These are phyloP conservation scores for Hemiscyllium ocellatum DNA, from an alignment of 2,113 vertebrate species.

Conservation along the genomic window DNA sequence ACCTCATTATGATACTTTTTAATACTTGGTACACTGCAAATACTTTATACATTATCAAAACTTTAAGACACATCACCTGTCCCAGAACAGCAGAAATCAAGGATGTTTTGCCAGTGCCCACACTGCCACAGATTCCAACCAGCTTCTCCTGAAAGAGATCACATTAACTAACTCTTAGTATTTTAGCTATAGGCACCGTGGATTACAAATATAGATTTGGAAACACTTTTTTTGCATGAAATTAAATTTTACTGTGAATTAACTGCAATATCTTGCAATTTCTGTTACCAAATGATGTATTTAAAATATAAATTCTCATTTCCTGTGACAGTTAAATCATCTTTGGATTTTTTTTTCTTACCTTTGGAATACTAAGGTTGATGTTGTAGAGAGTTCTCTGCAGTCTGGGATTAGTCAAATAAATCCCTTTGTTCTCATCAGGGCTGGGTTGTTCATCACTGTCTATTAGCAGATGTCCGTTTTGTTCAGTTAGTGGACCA, in stretches of 20 bases:
- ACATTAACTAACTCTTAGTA: conserved; percentile 4
- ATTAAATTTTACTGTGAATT: neutral
- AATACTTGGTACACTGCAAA: neutral
- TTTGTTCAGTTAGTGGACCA: conserved; percentile 68
- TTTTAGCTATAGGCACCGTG: neutral
- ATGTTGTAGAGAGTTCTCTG: conserved; percentile 78
- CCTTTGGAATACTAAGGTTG: conserved; percentile 69
- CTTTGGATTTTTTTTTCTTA: conserved; percentile 49
- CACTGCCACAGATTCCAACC: conserved; percentile 84
- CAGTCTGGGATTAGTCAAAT: conserved; percentile 59
- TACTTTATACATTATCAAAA: neutral
- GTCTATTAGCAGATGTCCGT: conserved; percentile 71
- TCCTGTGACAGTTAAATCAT: conserved; percentile 39
- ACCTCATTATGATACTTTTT: neutral
- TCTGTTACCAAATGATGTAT: neutral
- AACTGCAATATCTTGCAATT: neutral
- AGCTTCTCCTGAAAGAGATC: conserved; percentile 66
- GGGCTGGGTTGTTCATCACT: conserved; percentile 62
- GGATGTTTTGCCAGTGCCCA: conserved; percentile 87
- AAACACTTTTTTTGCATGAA: neutral
- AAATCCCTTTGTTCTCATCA: conserved; percentile 60
- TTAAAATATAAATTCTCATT: conserved; percentile 36
- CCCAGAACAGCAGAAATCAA: conserved; percentile 82
- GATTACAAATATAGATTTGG: neutral
- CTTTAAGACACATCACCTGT: conserved; percentile 64